phyloP scores from a whole-genome alignment of 2,888 invertebrate species.

The Villa cingulata region DNA sequence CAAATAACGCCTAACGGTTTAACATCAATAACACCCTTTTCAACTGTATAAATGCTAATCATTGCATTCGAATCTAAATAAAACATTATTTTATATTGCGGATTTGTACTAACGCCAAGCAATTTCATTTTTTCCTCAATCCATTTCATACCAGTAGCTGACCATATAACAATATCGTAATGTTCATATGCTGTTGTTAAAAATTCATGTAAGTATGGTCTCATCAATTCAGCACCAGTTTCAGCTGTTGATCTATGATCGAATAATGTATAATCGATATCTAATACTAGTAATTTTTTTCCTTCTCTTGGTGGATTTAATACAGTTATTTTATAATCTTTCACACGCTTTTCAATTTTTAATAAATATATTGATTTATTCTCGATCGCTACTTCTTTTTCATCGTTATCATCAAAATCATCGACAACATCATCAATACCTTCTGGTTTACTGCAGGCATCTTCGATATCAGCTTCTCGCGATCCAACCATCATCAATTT shows the following conservation, averaged over 20 bases:
- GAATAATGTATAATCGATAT: conserved; percentile 93
- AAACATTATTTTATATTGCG: conserved; percentile 82
- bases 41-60: conserved; percentile 85
- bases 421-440: conserved; percentile 78
- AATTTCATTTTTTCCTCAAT: conserved; percentile 94
- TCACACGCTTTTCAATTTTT: conserved; percentile 70
- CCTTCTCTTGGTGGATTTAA: conserved; percentile 69
- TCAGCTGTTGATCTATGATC: conserved; percentile 91
- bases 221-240: conserved; percentile 75
- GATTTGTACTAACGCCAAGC: conserved; percentile 69
- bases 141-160: conserved; percentile 97
- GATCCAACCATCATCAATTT: conserved; percentile 98
- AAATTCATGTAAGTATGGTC: conserved; percentile 91
- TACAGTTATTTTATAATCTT: conserved; percentile 68
- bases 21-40: conserved; percentile 85
- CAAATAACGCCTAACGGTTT: conserved; percentile 94
- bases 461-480: conserved; percentile 78
- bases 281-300: conserved; percentile 82
- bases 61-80: conserved; percentile 85
- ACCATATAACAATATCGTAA: conserved; percentile 97
- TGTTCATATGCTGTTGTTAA: conserved; percentile 71
- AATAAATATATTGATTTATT: conserved; percentile 52
- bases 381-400: conserved; percentile 43
- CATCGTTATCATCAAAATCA: conserved; percentile 83
- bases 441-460: conserved; percentile 64